A percentile compares a stretch with the other conserved stretches of the same genome.
phyloP scores from a whole-genome alignment of 2,113 vertebrate species.

The Xenotilapia longispinis region DNA sequence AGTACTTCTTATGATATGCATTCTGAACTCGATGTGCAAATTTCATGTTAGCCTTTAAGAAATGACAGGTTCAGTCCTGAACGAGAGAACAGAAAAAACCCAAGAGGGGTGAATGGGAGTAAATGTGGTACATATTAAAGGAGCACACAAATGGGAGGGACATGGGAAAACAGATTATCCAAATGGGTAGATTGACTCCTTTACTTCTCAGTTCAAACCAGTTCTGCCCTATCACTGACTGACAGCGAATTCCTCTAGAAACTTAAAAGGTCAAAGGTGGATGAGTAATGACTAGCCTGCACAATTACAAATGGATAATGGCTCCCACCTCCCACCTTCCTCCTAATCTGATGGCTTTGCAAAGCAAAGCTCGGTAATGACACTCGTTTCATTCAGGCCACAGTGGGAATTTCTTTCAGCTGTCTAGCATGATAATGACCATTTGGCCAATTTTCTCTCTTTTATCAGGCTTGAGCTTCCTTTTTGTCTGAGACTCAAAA shows the following conservation, averaged over 20 bases:
- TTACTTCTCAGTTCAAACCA: conserved; percentile 16
- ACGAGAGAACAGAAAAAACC: background rate
- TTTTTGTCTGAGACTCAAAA: conserved; percentile 6
- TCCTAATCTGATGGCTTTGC: conserved; percentile 61
- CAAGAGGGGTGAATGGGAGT: background rate
- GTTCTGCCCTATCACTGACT: background rate
- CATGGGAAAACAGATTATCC: background rate
- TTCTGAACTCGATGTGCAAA: background rate
- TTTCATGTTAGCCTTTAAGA: background rate
- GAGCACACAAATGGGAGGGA: background rate
- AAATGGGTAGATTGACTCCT: conserved; percentile 9
- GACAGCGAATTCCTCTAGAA: conserved; percentile 28
- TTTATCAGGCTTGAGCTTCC: conserved; percentile 13
- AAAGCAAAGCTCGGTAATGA: conserved; percentile 53
- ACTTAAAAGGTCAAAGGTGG: conserved; percentile 57
- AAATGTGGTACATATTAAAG: background rate
- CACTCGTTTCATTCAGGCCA: conserved; percentile 48
- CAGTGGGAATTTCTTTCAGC: conserved; percentile 57
- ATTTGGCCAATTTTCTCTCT: conserved; percentile 37
- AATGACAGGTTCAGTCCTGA: background rate
- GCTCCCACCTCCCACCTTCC: conserved; percentile 39
- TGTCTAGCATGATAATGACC: conserved; percentile 61
- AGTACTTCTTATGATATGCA: background rate
- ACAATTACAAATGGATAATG: conserved; percentile 64
- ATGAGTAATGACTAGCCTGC: conserved; percentile 41